Evolutionary conservation across 2,888 invertebrate genomes (phyloP).

Genomic region (Drosophila tanythrix): DNA sequence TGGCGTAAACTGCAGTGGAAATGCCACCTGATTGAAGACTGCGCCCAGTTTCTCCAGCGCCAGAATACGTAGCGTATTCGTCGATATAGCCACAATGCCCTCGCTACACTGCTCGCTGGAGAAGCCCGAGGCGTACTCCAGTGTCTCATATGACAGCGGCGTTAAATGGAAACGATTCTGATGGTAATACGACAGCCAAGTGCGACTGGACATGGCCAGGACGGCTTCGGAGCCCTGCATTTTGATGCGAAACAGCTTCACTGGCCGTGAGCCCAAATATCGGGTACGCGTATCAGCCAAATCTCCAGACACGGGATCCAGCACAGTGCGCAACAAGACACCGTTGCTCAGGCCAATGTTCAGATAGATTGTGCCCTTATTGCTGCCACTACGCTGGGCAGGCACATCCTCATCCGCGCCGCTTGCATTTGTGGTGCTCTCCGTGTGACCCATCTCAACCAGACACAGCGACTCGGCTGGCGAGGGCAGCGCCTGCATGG

Average conservation of each 20-base stretch:
- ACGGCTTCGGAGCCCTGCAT: conserved; percentile 99
- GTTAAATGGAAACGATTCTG: conserved; percentile 98
- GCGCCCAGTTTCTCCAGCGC: conserved; percentile 99
- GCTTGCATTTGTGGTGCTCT: conserved; percentile 86
- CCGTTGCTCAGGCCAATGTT: conserved; percentile 99
- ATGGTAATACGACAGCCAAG: conserved; percentile 99
- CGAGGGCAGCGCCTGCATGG: conserved; percentile 98
- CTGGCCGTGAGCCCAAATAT: conserved; percentile 97
- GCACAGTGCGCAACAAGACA: conserved; percentile 95
- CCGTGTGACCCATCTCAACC: conserved; percentile 94
- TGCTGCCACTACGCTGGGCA: conserved; percentile 84
- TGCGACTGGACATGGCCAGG: conserved; percentile 97
- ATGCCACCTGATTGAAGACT: conserved; percentile 98
- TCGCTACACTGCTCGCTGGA: conserved; percentile 99
- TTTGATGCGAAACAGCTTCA: conserved; percentile 97
- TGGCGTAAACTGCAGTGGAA: conserved; percentile 97
- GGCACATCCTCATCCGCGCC: conserved; percentile 85
- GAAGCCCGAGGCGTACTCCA: conserved; percentile 99
- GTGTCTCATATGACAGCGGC: conserved; percentile 96
- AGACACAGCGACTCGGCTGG: conserved; percentile 98
- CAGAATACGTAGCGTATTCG: conserved; percentile 98
- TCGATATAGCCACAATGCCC: conserved; percentile 99
- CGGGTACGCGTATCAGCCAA: conserved; percentile 98
- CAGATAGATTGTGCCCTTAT: conserved; percentile 92
- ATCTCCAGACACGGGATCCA: conserved; percentile 98